These are phyloP conservation scores for Rhombomys opimus DNA, from an alignment of 2,113 vertebrate genomes.

Conservation along the genomic window DNA sequence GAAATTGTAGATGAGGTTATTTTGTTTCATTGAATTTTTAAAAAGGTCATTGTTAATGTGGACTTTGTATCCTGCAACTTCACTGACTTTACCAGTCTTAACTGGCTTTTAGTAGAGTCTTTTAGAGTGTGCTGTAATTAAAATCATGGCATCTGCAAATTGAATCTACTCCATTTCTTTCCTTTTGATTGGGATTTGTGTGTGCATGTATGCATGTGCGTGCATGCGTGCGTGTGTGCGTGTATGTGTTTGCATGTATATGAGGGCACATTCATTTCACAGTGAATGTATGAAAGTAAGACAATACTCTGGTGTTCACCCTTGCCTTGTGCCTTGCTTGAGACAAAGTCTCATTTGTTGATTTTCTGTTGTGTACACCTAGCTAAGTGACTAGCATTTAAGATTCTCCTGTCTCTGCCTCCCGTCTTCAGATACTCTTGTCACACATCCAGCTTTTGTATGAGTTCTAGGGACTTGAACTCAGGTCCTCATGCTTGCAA, in stretches of 20 bases:
- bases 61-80: background rate
- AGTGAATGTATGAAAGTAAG: background rate
- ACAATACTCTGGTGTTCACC: background rate
- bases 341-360: background rate
- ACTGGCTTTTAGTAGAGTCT: background rate
- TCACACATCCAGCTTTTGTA: background rate
- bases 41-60: background rate
- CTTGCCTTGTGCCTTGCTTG: background rate
- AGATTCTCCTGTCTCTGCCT: background rate
- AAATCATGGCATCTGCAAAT: background rate
- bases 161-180: background rate
- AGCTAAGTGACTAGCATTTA: background rate
- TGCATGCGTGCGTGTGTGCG: background rate
- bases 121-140: background rate
- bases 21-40: background rate
- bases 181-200: background rate
- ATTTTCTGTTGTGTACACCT: background rate
- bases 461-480: background rate
- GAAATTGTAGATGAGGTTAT: background rate
- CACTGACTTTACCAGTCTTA: background rate
- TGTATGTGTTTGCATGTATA: background rate
- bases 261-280: background rate
- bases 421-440: background rate
- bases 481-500: background rate
- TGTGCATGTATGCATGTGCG: background rate